Base-by-base conservation (phyloP, 2,113 vertebrate species). In the Tragelaphus buxtoni region DNA sequence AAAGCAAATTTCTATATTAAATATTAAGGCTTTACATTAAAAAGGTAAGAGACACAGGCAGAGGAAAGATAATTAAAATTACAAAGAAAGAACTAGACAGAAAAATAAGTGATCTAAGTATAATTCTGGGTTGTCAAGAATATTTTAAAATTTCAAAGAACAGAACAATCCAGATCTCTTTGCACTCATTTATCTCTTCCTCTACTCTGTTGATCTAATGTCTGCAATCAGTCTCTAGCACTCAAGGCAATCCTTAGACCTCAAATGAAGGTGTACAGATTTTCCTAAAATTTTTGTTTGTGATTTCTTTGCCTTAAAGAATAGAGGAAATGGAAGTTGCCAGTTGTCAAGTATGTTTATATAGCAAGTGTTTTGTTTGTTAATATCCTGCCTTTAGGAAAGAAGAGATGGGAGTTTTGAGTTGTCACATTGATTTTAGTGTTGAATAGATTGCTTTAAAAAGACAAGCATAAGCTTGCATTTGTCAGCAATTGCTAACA, bases 1-100 rank as follows among this genome's bases (percentile, higher is more conserved):
- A 89, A 85, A 69, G 35, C 55, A 17, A 69, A 60, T n/a, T 51
- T 96, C 55, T 87, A 80, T 39, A 91, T 89, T 83, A 91, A 95
- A 94, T 93, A 94, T 93, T 93, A 96, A 94, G 35, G 82, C 1
- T 91, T 80, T 72, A 85, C 20, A 55, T 85, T 86, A 47, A 87
- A 92, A 97, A 74, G 53, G 35, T 89, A 95, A 76, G 26, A 91
- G 30, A 90, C 49, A 95, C 13, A 88, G 35, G 22, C 14, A 87
- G 16, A 17, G 92, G n/a, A 84, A 93, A 82, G 14, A 91, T 93
- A 90, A 82, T 69, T 69, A 80, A 87, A 58, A 55, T 49, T 77
- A 42, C 3, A 81, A 88, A 30, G 30, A 65, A 83, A 97, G 18
- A 96, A 30, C 3, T 53, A 72, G 26, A 55, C 9, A 91, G 30